Conservation (phyloP, 92 coral and sea anemone species). For the Epizoanthus ramosus region DNA sequence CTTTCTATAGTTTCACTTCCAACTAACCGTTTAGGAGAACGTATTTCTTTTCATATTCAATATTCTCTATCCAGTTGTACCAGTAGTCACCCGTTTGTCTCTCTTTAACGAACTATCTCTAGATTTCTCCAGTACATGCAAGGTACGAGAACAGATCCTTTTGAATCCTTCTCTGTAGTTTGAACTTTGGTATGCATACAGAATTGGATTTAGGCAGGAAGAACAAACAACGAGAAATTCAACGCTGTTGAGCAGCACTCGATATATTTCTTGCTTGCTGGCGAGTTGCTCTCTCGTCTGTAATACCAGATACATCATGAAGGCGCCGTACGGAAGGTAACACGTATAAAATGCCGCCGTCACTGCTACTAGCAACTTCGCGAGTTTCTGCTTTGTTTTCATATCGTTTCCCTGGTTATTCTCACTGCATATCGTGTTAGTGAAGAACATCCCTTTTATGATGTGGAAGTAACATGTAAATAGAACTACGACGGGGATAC, state of each 20-base stretch:
- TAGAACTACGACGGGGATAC: constrained; percentile 53
- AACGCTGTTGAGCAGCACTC: constrained; percentile 5
- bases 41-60: too few species aligned
- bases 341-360: constrained; percentile 62
- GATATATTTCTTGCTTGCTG: constrained; percentile 27
- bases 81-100: neutral
- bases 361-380: constrained; percentile 60
- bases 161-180: constrained; percentile 7
- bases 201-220: constrained; percentile 14
- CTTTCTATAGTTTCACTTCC: too few species aligned
- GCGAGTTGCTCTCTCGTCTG: constrained; percentile 38
- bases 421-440: constrained; percentile 60
- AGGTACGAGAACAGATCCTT: neutral
- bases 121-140: neutral
- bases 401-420: constrained; percentile 40
- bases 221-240: constrained; percentile 1
- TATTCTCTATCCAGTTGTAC: neutral
- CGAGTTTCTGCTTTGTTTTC: constrained; percentile 58
- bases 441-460: constrained; percentile 65
- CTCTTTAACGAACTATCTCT: neutral
- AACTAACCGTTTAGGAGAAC: too few species aligned
- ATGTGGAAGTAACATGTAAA: constrained; percentile 68
- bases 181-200: constrained; percentile 29
- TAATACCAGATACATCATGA: constrained; percentile 51
- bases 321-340: constrained; percentile 61